Evolutionary conservation across 2,888 invertebrate genomes (phyloP), one percentile per base, ranked within the genome.

Genomic region (Tuta absoluta): DNA sequence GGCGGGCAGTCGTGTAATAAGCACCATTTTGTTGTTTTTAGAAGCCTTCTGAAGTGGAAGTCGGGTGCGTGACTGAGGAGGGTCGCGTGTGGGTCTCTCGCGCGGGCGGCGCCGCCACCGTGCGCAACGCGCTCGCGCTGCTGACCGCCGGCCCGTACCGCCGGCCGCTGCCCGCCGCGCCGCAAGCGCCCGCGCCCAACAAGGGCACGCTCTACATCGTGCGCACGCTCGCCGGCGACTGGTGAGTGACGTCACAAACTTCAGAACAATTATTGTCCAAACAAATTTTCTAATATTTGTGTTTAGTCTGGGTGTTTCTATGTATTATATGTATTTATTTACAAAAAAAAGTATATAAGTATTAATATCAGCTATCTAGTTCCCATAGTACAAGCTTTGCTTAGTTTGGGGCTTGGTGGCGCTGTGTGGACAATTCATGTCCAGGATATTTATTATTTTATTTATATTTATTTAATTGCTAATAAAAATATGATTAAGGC

Each of bases 191-290:
- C 72, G 74, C 87, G 70, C 82, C 88, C 66, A 72, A 69, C 65
- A 71, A 79, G 68, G 68, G 69, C 72, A 75, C 85, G 67, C 86
- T 90, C 64, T 92, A 89, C 85, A 88, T 91, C 76, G 91, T 90
- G 80, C 91, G 91, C 77, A 90, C 89, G 68, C 84, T 86, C 65
- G 84, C 83, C 68, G 92, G 91, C n/a, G 91, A 92, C 78, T 92
- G 92, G 91, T 91, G 45, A 63, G 71, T 41, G 38, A 3, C 38
- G 1, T n/a, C 23, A 28, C 56, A n/a, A n/a, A n/a, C n/a, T n/a
- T n/a, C n/a, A n/a, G n/a, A n/a, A n/a, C n/a, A n/a, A n/a, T n/a
- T n/a, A n/a, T n/a, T n/a, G n/a, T n/a, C n/a, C n/a, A 57, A 14
- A 10, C 14, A 41, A 14, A 14, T 41, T 41, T 41, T 12, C 12